These are phyloP conservation scores for Sebastes iracundus DNA, from an alignment of 2,797 vertebrate genomes.

Conservation along the genomic window DNA sequence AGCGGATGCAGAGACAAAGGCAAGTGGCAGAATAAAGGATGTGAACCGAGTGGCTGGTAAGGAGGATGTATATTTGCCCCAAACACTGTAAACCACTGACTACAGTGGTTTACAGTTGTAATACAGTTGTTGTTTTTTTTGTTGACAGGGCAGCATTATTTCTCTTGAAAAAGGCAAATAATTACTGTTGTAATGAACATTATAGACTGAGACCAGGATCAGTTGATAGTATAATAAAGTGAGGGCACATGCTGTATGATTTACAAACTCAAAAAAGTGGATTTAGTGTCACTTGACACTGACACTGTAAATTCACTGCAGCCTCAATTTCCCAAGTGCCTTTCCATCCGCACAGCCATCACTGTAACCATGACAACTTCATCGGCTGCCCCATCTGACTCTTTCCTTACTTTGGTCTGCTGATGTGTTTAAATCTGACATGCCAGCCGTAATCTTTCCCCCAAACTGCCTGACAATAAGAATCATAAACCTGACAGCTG, in stretches of 20 bases:
- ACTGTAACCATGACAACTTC: slow-evolving; percentile 21
- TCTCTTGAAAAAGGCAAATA: background rate
- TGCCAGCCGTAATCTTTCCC: slow-evolving; percentile 20
- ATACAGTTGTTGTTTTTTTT: too few species aligned
- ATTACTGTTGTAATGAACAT: background rate
- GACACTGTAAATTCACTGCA: slow-evolving; percentile 1
- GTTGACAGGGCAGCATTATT: background rate
- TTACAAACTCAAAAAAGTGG: background rate
- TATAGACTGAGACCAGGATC: too few species aligned
- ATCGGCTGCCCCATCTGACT: background rate
- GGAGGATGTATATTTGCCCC: too few species aligned
- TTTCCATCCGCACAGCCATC: background rate
- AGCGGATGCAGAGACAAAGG: too few species aligned
- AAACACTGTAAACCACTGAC: too few species aligned
- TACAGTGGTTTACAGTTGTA: too few species aligned
- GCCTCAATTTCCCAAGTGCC: background rate
- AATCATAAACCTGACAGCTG: background rate
- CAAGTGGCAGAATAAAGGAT: too few species aligned
- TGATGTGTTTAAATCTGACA: slow-evolving; percentile 45
- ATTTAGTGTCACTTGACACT: background rate
- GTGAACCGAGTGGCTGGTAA: too few species aligned
- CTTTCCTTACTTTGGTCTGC: background rate
- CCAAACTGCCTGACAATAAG: background rate
- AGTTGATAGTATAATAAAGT: background rate
- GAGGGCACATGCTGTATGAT: background rate